A percentile compares a stretch with the other conserved stretches of the same genome.
Evolutionary conservation across 2,797 vertebrate species (phyloP).

Genomic region (Percopsis omiscomaycus): DNA sequence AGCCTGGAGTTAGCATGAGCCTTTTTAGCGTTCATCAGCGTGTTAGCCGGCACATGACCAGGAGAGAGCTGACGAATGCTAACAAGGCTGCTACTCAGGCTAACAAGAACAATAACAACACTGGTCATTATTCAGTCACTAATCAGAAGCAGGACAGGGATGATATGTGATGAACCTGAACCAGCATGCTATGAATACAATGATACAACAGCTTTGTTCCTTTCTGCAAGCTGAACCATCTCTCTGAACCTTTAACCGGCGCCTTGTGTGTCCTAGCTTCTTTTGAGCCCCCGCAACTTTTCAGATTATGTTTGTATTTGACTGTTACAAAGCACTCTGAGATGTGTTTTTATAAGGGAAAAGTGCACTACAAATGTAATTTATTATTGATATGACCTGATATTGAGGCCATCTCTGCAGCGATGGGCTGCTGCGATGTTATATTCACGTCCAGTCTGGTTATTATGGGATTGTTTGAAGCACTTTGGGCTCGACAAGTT

Average conservation of each 20-base stretch:
- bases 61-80: too few relatives aligned
- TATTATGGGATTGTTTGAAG: conserved; percentile 28
- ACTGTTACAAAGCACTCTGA: conserved; percentile 51
- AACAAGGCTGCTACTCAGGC: too few relatives aligned
- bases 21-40: too few relatives aligned
- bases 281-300: conserved; percentile 29
- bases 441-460: conserved; percentile 29
- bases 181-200: not conserved
- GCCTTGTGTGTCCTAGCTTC: conserved; percentile 57
- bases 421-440: conserved; percentile 26
- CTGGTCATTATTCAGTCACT: too few relatives aligned
- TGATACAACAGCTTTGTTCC: not conserved
- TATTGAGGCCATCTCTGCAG: conserved; percentile 52
- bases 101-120: too few relatives aligned
- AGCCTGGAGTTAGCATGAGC: too few relatives aligned
- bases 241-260: conserved; percentile 28
- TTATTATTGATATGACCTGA: conserved; percentile 67
- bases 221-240: conserved; percentile 15
- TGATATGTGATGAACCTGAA: not conserved
- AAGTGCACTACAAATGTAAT: conserved; percentile 62
- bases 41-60: too few relatives aligned
- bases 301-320: conserved; percentile 52
- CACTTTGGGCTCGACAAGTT: conserved; percentile 43
- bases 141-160: too few relatives aligned
- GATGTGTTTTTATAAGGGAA: conserved; percentile 53